Evolutionary conservation across 2,888 invertebrate species (phyloP).

Genomic region (Tetheella fluctuosa): DNA sequence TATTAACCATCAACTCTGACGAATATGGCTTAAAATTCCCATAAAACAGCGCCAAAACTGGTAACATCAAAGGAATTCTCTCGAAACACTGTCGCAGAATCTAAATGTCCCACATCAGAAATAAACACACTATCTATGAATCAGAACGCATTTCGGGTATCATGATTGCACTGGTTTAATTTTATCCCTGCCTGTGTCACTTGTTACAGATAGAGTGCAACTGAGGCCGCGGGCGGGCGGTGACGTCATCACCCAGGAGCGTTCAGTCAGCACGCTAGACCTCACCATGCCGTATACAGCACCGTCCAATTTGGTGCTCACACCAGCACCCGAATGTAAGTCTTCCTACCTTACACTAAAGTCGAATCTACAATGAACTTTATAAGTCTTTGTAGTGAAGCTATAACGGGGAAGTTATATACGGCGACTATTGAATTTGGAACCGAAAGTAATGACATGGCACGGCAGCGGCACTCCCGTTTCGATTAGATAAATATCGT

Average conservation of each 20-base stretch:
- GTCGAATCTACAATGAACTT: background rate
- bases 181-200: conserved; percentile 19
- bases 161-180: conserved; percentile 16
- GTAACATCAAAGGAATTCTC: background rate
- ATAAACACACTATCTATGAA: conserved; percentile 6
- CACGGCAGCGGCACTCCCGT: background rate
- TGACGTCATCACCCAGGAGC: conserved; percentile 71
- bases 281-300: conserved; percentile 71
- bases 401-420: conserved; percentile 4
- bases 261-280: conserved; percentile 65
- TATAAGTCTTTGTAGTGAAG: background rate
- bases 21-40: background rate
- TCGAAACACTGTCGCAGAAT: background rate
- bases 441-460: background rate
- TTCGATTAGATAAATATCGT: conserved; percentile 5
- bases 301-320: conserved; percentile 76
- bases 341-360: conserved; percentile 19
- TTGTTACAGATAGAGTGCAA: conserved; percentile 70
- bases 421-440: conserved; percentile 1
- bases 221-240: conserved; percentile 74
- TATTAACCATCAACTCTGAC: background rate
- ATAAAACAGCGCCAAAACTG: background rate
- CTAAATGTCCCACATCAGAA: conserved; percentile 2
- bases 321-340: conserved; percentile 80
- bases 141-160: background rate